Conservation (phyloP, 53 echinoderm and acorn worm species). For the Glandiceps talaboti region DNA sequence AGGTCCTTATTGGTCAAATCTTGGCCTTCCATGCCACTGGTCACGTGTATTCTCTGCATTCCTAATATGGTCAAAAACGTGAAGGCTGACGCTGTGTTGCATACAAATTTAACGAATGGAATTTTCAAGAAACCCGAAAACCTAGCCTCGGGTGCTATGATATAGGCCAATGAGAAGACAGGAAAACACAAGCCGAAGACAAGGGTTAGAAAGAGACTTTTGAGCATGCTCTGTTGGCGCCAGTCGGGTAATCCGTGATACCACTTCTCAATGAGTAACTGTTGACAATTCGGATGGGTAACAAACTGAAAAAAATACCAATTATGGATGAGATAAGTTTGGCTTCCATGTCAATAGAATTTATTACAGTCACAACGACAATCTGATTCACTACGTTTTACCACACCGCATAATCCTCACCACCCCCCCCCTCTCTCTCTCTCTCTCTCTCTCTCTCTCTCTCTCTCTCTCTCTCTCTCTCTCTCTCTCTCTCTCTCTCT, state of each 20-base stretch:
- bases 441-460: no score
- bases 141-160: slow-evolving; percentile 68
- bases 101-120: slow-evolving; percentile 93
- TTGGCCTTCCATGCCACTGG: background rate
- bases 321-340: no score
- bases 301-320: slow-evolving; percentile 49
- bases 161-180: slow-evolving; percentile 72
- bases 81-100: slow-evolving; percentile 83
- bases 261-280: slow-evolving; percentile 88
- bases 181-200: slow-evolving; percentile 76
- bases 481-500: no score
- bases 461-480: no score
- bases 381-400: no score
- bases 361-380: no score
- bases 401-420: no score
- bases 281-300: slow-evolving; percentile 93
- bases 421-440: no score
- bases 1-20: background rate
- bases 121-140: slow-evolving; percentile 59
- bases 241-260: slow-evolving; percentile 90
- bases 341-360: no score
- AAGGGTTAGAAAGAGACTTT: slow-evolving; percentile 41
- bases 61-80: slow-evolving; percentile 73
- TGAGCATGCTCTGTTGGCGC: slow-evolving; percentile 56
- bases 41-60: slow-evolving; percentile 50